Evolutionary conservation across 2,888 invertebrate species (phyloP).

Genomic region (Zelleria hepariella): DNA sequence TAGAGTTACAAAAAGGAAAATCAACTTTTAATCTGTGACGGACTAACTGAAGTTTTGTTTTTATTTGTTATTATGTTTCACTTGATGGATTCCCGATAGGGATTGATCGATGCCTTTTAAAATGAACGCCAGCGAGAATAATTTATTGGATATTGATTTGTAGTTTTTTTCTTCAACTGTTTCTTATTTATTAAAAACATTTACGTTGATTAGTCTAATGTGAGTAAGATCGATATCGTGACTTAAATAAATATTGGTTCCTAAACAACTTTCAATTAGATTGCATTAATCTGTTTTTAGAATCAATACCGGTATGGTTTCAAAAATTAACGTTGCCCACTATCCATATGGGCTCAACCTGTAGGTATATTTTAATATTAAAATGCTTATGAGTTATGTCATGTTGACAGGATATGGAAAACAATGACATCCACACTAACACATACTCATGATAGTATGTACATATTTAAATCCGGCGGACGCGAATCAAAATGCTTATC

Average conservation of each 20-base stretch:
- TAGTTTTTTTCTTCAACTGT: not conserved
- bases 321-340: not conserved
- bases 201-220: slow-evolving; percentile 25
- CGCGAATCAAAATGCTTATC: slow-evolving; percentile 21
- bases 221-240: slow-evolving; percentile 13
- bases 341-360: too few relatives aligned
- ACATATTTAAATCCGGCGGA: slow-evolving; percentile 44
- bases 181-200: slow-evolving; percentile 29
- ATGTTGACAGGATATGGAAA: not conserved
- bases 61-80: not conserved
- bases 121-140: slow-evolving; percentile 38
- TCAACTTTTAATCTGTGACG: not conserved
- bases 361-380: not conserved
- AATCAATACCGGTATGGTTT: not conserved
- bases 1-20: not conserved
- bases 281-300: too few relatives aligned
- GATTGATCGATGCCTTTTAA: slow-evolving; percentile 51
- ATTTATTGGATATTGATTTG: slow-evolving; percentile 38
- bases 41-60: not conserved
- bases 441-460: slow-evolving; percentile 4
- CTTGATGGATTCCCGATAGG: slow-evolving; percentile 19
- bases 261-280: too few relatives aligned
- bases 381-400: not conserved
- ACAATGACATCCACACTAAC: slow-evolving; percentile 1
- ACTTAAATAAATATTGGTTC: too few relatives aligned